These are phyloP conservation scores for Patella vulgata DNA, from an alignment of 1,140 invertebrate species.

Conservation along the genomic window DNA sequence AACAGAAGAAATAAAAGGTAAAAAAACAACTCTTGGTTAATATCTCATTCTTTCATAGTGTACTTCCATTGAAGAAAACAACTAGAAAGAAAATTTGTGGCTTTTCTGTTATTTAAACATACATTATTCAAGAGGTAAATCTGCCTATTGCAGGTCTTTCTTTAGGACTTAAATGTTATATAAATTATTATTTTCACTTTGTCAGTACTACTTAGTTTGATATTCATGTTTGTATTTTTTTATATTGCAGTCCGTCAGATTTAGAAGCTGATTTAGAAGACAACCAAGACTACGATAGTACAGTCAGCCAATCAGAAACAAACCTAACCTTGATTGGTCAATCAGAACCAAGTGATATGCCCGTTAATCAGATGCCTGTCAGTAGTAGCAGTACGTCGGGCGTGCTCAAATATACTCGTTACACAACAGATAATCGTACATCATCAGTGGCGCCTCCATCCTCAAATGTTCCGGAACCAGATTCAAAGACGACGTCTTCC, in stretches of 20 bases:
- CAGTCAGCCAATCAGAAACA: constrained; percentile 64
- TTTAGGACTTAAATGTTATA: no score
- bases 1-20: constrained; percentile 30
- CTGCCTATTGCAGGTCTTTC: no score
- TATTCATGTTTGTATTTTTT: no score
- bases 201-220: no score
- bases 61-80: no score
- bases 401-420: constrained; percentile 16
- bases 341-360: constrained; percentile 42
- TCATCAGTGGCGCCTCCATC: constrained; percentile 14
- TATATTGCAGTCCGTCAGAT: constrained; percentile 72
- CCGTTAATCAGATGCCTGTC: constrained; percentile 9
- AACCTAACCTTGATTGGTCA: constrained; percentile 61
- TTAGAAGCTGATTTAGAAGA: constrained; percentile 76
- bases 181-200: no score
- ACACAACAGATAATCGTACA: constrained; percentile 25
- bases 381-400: constrained; percentile 4
- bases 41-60: no score
- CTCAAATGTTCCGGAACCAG: constrained; percentile 16
- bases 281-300: constrained; percentile 70
- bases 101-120: no score
- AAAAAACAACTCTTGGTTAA: not conserved
- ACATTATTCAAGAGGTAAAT: no score
- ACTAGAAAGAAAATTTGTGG: no score
- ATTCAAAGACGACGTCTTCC: not conserved